A percentile compares a stretch with the other conserved stretches of the same genome.
Evolutionary conservation across 2,797 vertebrate genomes (phyloP).

Genomic region (Gila robusta): DNA sequence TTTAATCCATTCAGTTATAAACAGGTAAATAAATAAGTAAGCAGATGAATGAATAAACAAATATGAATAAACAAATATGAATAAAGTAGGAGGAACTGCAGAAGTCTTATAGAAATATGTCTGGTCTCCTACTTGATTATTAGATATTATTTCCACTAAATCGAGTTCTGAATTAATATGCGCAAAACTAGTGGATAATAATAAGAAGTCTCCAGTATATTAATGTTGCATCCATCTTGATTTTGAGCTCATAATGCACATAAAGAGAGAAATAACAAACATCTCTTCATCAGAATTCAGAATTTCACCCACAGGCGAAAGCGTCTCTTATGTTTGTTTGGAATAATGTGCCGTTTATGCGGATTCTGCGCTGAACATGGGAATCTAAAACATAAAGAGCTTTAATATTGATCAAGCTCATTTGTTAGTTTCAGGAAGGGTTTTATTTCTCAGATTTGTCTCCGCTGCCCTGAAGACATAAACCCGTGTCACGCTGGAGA

Average conservation of each 20-base stretch:
- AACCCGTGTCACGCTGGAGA: background rate
- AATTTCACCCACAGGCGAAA: background rate
- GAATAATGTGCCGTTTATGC: background rate
- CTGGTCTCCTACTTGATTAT: conserved; percentile 64
- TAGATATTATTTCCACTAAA: conserved; percentile 64
- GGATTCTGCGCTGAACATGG: background rate
- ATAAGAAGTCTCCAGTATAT: conserved; percentile 46
- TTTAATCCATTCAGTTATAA: conserved; percentile 80
- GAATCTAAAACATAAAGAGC: conserved; percentile 1
- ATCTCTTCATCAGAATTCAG: conserved; percentile 39
- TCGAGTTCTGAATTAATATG: conserved; percentile 62
- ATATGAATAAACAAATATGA: conserved; percentile 68
- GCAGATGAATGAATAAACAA: conserved; percentile 73
- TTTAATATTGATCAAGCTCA: conserved; percentile 51
- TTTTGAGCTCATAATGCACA: conserved; percentile 47
- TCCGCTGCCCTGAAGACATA: conserved; percentile 44
- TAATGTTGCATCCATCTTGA: conserved; percentile 50
- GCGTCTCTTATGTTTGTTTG: background rate
- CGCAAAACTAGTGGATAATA: conserved; percentile 50
- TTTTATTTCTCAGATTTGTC: conserved; percentile 53
- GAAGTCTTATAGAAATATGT: conserved; percentile 62
- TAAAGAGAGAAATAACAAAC: conserved; percentile 28
- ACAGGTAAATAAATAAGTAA: conserved; percentile 78
- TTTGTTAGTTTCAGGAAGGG: conserved; percentile 37
- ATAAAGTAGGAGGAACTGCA: conserved; percentile 42